Percentiles rank a stretch among this genome's conserved stretches.
Evolutionary conservation across 2,113 vertebrate genomes (phyloP).

Genomic region (Halichoerus grypus): DNA sequence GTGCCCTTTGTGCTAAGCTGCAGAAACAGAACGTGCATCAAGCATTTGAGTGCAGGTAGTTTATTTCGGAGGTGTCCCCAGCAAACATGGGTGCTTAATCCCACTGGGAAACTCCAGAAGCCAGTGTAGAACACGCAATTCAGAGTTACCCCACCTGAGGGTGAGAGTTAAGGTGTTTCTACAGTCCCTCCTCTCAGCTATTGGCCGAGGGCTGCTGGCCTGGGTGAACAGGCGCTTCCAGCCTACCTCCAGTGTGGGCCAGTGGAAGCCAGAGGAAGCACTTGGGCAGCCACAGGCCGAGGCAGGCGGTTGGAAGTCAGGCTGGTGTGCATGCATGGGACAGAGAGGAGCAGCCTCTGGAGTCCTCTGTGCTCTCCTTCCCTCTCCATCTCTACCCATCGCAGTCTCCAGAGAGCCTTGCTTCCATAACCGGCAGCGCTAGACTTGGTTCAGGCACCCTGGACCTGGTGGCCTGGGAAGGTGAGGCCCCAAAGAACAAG

Average conservation of each 20-base stretch:
- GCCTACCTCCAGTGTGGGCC: neutral
- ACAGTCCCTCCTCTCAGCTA: neutral
- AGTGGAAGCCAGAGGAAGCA: neutral
- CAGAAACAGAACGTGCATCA: neutral
- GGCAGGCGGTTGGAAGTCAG: neutral
- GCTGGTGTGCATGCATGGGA: neutral
- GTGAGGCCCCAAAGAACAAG: neutral
- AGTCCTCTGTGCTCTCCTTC: neutral
- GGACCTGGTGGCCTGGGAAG: no score
- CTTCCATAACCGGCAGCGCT: neutral
- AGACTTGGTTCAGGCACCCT: neutral
- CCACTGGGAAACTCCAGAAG: neutral
- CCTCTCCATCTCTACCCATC: rapidly evolving
- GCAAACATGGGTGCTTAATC: neutral
- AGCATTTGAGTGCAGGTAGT: neutral
- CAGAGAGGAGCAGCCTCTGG: neutral
- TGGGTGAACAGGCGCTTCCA: neutral
- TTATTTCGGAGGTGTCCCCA: neutral
- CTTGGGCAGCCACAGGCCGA: neutral
- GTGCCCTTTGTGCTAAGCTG: neutral
- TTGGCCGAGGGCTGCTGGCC: neutral
- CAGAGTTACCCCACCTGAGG: neutral
- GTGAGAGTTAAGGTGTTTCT: neutral
- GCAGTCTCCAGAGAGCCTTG: neutral
- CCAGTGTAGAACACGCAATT: neutral